These are phyloP conservation scores for Actenoides lindsayi DNA, from an alignment of 2,113 vertebrate species.

Conservation along the genomic window DNA sequence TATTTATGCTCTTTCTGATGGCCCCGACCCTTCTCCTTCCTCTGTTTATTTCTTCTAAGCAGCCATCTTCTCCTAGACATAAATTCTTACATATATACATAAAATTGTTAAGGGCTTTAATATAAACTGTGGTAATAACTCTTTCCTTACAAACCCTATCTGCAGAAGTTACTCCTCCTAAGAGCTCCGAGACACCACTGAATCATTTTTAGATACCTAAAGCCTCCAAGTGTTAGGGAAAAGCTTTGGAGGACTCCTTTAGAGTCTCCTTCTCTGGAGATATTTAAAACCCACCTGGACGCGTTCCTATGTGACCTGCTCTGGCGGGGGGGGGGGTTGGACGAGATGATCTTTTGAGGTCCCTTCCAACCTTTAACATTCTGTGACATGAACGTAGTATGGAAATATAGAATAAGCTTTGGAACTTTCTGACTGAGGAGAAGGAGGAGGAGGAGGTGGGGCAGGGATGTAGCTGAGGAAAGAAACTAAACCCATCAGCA, in stretches of 20 bases:
- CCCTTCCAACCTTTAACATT: too few species aligned
- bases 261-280: too few species aligned
- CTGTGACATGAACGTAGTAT: too few species aligned
- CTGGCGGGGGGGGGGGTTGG: too few species aligned
- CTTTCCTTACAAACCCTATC: background rate
- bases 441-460: background rate
- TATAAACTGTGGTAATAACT: background rate
- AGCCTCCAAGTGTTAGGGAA: background rate
- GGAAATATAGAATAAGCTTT: background rate
- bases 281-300: too few species aligned
- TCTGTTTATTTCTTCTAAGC: background rate
- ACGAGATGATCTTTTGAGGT: too few species aligned
- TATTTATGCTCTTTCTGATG: background rate
- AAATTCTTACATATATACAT: background rate
- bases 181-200: background rate
- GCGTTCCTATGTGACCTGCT: too few species aligned
- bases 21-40: background rate
- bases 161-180: background rate
- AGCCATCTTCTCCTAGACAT: background rate
- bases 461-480: too few species aligned
- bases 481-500: background rate
- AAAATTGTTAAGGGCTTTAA: background rate
- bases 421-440: too few species aligned
- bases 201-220: accelerated
- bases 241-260: too few species aligned